Base-by-base conservation (phyloP, 35 echinoderm and acorn worm genomes). In the Lytechinus variegatus region DNA sequence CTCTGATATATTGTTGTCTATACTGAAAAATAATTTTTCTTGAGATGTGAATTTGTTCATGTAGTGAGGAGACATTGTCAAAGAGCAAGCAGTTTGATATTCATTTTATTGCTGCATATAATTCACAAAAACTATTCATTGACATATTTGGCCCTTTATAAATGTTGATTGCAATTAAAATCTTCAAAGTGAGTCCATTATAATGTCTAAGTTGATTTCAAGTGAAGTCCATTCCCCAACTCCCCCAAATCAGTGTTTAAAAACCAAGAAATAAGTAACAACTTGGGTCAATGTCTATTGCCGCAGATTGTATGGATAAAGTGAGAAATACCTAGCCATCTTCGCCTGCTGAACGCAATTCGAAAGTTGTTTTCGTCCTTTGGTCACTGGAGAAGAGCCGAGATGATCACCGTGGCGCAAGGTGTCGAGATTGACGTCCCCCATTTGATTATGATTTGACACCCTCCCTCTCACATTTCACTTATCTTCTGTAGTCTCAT, bases 291-390 rank as follows among this genome's bases (percentile, higher is more conserved):
- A 33, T 93, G 53, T 93, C 92, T 93, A 93, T 93, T 93, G 92
- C 92, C 92, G 92, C 92, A 93, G 92, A 93, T 93, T 53, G 53
- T 93, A 53, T 93, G 92, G 92, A 93, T 93, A 93, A 93, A 93
- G 92, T 93, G 92, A 93, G 92, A 93, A 93, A 93, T 53, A 55
- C 92, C 92, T 93, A 55, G 53, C 92, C 92, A 93, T 57, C 52
- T 93, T 14, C 28, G 53, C 27, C 27, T 27, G 29, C 29, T 28
- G 27, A 93, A 44, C 88, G 6, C 16, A 57, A 93, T 56, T 93
- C 27, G 27, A 33, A 93, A 93, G 92, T 93, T 93, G 92, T 93
- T 55, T 93, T 55, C 92, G 52, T 93, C 92, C 28, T 3, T 14
- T n/a, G 92, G 92, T 93, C 54, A 54, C 12, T 29, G 92, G 92